Percentiles rank a stretch among this genome's conserved stretches.
Evolutionary conservation across 2,113 vertebrate species (phyloP).

Genomic region (Nettapus auritus): DNA sequence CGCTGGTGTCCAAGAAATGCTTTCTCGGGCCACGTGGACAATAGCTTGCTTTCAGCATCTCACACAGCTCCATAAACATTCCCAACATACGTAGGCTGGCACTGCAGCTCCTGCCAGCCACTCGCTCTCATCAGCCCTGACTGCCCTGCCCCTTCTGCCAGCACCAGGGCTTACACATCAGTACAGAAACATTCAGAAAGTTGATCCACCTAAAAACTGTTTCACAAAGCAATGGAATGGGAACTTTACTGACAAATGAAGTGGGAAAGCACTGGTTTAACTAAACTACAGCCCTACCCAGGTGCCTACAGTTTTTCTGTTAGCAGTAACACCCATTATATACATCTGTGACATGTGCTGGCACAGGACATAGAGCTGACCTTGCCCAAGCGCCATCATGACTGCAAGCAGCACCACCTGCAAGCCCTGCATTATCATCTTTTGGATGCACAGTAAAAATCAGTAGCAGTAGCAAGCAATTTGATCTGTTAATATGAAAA

Average conservation of each 20-base stretch:
- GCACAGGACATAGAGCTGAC: background rate
- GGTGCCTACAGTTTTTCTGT: background rate
- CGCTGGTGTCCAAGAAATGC: background rate
- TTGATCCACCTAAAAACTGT: background rate
- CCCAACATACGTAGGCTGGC: rapidly evolving
- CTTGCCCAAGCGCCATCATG: background rate
- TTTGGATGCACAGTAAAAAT: background rate
- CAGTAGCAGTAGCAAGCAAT: background rate
- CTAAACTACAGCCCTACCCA: background rate
- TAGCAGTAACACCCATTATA: background rate
- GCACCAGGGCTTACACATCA: background rate
- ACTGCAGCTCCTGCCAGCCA: background rate
- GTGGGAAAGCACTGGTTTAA: background rate
- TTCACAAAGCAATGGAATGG: background rate
- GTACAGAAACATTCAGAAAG: background rate
- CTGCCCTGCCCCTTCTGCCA: background rate
- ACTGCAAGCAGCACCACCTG: background rate
- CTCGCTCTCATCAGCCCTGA: background rate
- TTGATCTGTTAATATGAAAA: background rate
- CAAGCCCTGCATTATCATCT: background rate
- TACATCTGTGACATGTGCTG: background rate
- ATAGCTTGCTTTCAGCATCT: background rate
- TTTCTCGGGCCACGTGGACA: background rate
- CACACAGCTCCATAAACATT: background rate
- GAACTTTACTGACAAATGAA: background rate